Evolutionary conservation across 1,140 invertebrate species (phyloP).

Genomic region (Chironomus tepperi): DNA sequence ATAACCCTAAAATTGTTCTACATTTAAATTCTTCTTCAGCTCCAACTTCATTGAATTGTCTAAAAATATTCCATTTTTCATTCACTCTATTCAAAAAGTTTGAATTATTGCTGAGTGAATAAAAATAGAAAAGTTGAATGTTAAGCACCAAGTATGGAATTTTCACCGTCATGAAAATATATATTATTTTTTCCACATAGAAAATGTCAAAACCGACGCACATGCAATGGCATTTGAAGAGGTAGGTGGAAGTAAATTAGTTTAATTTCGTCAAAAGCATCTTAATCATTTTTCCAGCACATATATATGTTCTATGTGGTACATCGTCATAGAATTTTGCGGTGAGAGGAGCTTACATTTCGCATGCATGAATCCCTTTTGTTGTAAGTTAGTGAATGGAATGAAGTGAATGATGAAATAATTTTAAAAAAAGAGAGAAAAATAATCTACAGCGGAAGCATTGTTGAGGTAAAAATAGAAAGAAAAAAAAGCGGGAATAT

Average conservation of each 20-base stretch:
- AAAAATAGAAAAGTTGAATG: too few relatives aligned
- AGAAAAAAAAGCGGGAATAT: background rate
- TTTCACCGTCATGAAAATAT: too few relatives aligned
- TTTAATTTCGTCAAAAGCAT: background rate
- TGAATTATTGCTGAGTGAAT: too few relatives aligned
- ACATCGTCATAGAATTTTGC: background rate
- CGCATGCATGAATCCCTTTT: too few relatives aligned
- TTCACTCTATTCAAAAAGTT: too few relatives aligned
- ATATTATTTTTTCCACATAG: background rate
- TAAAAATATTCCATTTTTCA: too few relatives aligned
- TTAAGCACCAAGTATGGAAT: too few relatives aligned
- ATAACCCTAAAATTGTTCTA: too few relatives aligned
- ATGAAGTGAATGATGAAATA: conserved; percentile 14
- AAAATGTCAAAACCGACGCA: background rate
- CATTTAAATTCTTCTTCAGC: too few relatives aligned
- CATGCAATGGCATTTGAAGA: background rate
- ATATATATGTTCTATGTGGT: background rate
- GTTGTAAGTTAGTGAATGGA: background rate
- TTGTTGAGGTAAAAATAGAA: background rate
- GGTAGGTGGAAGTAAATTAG: background rate
- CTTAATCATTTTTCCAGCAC: background rate
- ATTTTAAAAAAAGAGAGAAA: background rate
- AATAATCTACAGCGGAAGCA: background rate
- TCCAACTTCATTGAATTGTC: too few relatives aligned
- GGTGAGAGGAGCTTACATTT: background rate